A percentile compares a stretch with the other conserved stretches of the same genome.
Conservation (phyloP, 2,797 vertebrate genomes). For the Anguilla marmorata region DNA sequence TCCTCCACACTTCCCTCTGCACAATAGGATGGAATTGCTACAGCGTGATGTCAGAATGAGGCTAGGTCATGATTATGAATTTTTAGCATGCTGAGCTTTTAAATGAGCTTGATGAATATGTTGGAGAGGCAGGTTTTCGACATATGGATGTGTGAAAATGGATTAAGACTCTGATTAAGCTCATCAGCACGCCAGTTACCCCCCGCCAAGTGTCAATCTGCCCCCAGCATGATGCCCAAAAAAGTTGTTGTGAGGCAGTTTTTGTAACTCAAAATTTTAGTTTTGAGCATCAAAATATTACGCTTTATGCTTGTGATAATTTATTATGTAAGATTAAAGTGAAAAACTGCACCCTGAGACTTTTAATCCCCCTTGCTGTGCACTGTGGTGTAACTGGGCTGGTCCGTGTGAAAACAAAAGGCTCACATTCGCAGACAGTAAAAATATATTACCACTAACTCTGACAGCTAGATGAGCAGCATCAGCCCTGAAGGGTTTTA, state of each 20-base stretch:
- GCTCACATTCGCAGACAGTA: background rate
- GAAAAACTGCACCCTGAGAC: background rate
- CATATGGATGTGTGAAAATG: conserved; percentile 3
- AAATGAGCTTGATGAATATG: background rate
- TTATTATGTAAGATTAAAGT: background rate
- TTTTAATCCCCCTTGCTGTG: background rate
- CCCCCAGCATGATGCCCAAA: background rate
- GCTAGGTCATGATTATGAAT: background rate
- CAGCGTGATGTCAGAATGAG: conserved; percentile 8
- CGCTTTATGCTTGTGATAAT: background rate
- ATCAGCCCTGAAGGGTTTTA: background rate
- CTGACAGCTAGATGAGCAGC: background rate
- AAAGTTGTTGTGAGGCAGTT: background rate
- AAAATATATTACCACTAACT: background rate
- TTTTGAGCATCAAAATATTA: too few species aligned
- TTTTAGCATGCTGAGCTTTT: background rate
- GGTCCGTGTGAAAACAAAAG: background rate
- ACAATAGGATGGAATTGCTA: conserved; percentile 22
- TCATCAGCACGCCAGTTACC: background rate
- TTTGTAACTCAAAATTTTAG: background rate
- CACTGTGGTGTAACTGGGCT: background rate
- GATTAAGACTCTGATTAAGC: background rate
- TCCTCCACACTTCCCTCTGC: background rate
- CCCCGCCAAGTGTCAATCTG: background rate
- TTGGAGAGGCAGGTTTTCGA: background rate